Conservation (phyloP, 2,888 invertebrate species). For the Heteromyza rotundicornis region DNA sequence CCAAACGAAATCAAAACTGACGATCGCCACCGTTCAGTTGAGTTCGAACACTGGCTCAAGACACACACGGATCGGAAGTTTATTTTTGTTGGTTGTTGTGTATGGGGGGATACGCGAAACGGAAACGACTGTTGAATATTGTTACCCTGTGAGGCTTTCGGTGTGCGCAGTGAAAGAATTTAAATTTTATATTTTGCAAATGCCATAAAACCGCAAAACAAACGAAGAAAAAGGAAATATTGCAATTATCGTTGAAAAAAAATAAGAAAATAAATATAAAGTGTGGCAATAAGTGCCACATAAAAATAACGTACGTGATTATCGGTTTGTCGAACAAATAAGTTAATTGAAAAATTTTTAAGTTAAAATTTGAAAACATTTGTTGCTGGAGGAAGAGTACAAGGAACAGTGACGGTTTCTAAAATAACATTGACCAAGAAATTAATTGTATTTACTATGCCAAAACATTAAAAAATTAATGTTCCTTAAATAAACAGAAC, state of each 20-base stretch:
- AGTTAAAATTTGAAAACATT: no score
- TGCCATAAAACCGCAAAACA: conserved; percentile 1
- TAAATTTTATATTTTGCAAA: no score
- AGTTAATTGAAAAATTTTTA: no score
- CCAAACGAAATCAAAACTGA: neutral
- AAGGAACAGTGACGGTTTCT: no score
- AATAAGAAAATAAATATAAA: no score
- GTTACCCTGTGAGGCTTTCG: neutral
- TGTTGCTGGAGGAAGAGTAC: no score
- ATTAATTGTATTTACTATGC: no score
- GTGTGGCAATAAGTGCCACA: conserved; percentile 26
- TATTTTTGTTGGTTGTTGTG: neutral
- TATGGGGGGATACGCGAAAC: neutral
- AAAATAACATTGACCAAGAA: no score
- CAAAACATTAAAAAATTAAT: no score
- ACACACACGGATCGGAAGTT: neutral
- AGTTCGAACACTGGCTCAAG: neutral
- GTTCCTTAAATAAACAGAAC: no score
- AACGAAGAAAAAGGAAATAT: conserved; percentile 18
- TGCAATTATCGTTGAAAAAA: conserved; percentile 20
- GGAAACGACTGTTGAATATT: neutral
- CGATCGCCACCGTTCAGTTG: neutral
- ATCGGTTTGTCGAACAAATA: no score
- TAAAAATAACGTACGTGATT: conserved; percentile 28
- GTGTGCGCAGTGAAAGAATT: neutral